Base-by-base conservation (phyloP, 2,113 vertebrate genomes). In the Gallinago media region DNA sequence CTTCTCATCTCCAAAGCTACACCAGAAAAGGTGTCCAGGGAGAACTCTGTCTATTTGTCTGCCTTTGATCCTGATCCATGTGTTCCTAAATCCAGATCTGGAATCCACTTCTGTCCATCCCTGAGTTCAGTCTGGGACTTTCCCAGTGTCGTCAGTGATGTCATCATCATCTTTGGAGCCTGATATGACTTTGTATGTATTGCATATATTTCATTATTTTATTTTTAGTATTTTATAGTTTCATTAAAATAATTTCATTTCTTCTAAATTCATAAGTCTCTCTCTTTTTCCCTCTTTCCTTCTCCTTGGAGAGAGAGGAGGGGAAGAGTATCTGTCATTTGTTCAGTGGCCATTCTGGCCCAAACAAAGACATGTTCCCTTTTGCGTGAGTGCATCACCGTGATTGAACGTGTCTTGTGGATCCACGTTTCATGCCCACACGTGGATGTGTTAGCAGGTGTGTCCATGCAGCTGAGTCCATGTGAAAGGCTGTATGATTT, bases 321-420 rank as follows among this genome's bases (percentile, higher is more conserved):
- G 55, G 32, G 20, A 5, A 58, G 19, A n/a, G 20, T 32, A 22
- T 58, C 32, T n/a, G 32, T 58, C 8, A 5, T 14, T 58, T 12
- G 8, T 56, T n/a, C 32, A n/a, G 20, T n/a, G 20, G 20, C 14
- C 32, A 34, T 8, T 58, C 32, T 8, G 8, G n/a, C 32, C 32
- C 56, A 34, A 34, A 58, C 8, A 13, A 23, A 3, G 8, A 21
- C 56, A n/a, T 9, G 6, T 55, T 36, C 31, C 29, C 12, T 44
- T 65, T 38, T 29, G 25, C 15, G 23, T 0, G 6, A 1, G 4
- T n/a, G 9, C 4, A 10, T 40, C 19, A 8, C 6, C 1, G 0
- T 7, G 40, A 25, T 3, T 11, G 6, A 22, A 59, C 1, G 0
- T 6, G 8, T 23, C 26, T 13, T 2, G 0, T 44, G 49, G 44